Evolutionary conservation across 1,140 invertebrate genomes (phyloP).

Genomic region (Vanessa atalanta): DNA sequence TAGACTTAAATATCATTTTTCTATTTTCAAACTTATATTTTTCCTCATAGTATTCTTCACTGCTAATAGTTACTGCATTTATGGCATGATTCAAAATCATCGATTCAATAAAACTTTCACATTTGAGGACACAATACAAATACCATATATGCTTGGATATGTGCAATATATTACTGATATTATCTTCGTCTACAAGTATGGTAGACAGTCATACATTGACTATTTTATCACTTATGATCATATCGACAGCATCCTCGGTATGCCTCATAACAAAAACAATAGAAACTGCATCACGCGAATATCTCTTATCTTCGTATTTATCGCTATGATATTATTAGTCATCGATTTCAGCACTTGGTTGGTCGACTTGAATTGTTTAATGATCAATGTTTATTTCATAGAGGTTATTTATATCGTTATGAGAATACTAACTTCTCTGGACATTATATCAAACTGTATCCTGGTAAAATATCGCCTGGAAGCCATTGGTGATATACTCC

Average conservation of each 20-base stretch:
- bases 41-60: background rate
- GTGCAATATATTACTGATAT: constrained; percentile 24
- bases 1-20: background rate
- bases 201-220: constrained; percentile 17
- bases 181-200: constrained; percentile 22
- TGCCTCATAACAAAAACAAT: constrained; percentile 4
- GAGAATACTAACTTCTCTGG: background rate
- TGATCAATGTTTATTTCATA: background rate
- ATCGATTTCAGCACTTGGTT: background rate
- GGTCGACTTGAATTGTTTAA: background rate
- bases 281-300: constrained; percentile 9
- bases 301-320: background rate
- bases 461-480: background rate
- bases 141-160: constrained; percentile 11
- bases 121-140: constrained; percentile 28
- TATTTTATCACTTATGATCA: constrained; percentile 18
- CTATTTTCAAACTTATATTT: background rate
- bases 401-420: background rate
- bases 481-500: background rate
- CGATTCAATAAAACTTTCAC: background rate
- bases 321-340: background rate
- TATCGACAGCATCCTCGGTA: constrained; percentile 9
- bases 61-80: background rate
- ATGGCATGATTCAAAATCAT: constrained; percentile 15
- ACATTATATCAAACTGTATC: background rate